Percentiles rank a stretch among this genome's conserved stretches.
Evolutionary conservation across 2,113 vertebrate species (phyloP).

Genomic region (Cygnus buccinator): DNA sequence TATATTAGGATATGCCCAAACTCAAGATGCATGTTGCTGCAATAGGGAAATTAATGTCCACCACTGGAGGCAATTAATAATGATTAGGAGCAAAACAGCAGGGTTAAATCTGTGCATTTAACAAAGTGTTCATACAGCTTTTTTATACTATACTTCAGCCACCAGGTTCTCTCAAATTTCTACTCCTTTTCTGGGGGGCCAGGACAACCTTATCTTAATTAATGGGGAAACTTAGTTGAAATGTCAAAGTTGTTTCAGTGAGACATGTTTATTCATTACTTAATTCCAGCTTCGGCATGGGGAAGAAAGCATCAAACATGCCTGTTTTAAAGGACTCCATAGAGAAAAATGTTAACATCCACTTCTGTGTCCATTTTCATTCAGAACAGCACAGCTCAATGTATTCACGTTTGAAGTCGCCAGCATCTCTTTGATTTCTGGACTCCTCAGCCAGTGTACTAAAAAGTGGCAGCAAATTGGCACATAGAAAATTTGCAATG

Average conservation of each 20-base stretch:
- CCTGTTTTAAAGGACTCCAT: neutral
- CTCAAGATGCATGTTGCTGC: conserved; percentile 84
- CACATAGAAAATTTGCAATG: neutral
- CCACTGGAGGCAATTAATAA: conserved; percentile 87
- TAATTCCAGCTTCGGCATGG: conserved; percentile 8
- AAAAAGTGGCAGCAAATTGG: conserved; percentile 23
- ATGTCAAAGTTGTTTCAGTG: conserved; percentile 71
- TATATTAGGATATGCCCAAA: conserved; percentile 85
- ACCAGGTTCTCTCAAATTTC: conserved; percentile 60
- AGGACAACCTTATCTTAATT: conserved; percentile 73
- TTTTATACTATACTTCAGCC: conserved; percentile 74
- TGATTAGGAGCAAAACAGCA: conserved; percentile 85
- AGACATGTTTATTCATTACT: conserved; percentile 75
- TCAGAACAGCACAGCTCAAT: neutral
- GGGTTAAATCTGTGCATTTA: conserved; percentile 85
- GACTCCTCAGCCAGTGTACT: neutral
- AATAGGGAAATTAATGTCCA: conserved; percentile 88
- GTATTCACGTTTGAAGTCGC: neutral
- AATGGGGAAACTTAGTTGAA: conserved; percentile 70
- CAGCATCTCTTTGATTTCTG: conserved; percentile 42
- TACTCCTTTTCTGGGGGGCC: conserved; percentile 26
- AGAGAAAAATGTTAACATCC: neutral
- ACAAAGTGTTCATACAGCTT: conserved; percentile 80
- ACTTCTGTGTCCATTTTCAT: neutral
- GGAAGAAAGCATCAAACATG: conserved; percentile 33